Percentiles rank a stretch among this genome's conserved stretches.
phyloP scores from a whole-genome alignment of 1,140 invertebrate genomes.

The Drosophila albomicans region DNA sequence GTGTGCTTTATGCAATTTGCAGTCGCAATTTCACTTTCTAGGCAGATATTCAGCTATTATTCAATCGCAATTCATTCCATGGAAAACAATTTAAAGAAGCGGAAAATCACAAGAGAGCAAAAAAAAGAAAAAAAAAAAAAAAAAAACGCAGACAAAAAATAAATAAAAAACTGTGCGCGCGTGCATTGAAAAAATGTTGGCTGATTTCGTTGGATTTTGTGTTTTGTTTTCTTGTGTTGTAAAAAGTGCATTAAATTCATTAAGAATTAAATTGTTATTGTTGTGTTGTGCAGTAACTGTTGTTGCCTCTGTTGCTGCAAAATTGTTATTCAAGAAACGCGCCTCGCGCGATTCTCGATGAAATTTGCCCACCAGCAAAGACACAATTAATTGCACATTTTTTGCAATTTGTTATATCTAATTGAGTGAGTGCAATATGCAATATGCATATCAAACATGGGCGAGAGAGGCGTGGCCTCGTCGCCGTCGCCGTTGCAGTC shows the following conservation, averaged over 20 bases:
- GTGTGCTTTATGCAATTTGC: background rate
- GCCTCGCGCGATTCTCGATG: slow-evolving; percentile 41
- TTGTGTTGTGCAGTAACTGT: slow-evolving; percentile 10
- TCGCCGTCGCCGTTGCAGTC: background rate
- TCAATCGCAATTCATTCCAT: slow-evolving; percentile 34
- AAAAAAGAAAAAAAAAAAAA: background rate
- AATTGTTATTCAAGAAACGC: slow-evolving; percentile 69
- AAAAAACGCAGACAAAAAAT: background rate
- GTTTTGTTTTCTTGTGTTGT: slow-evolving; percentile 21
- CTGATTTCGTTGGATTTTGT: background rate
- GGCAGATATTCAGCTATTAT: slow-evolving; percentile 26
- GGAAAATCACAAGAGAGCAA: background rate
- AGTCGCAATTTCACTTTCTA: slow-evolving; percentile 24
- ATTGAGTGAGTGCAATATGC: slow-evolving; percentile 61
- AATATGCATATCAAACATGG: slow-evolving; percentile 37
- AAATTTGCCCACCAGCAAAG: slow-evolving; percentile 60
- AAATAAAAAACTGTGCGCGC: slow-evolving; percentile 21
- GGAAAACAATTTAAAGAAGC: slow-evolving; percentile 30
- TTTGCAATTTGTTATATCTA: slow-evolving; percentile 63
- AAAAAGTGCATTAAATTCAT: slow-evolving; percentile 53
- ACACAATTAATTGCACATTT: slow-evolving; percentile 68
- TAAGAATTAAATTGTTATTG: slow-evolving; percentile 30
- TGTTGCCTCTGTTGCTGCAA: slow-evolving; percentile 26
- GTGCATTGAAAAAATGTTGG: slow-evolving; percentile 35
- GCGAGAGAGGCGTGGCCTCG: slow-evolving; percentile 3